Percentiles rank a stretch among this genome's conserved stretches.
phyloP scores from a whole-genome alignment of 2,113 vertebrate species.

The Cyphomyrus discorhynchus region DNA sequence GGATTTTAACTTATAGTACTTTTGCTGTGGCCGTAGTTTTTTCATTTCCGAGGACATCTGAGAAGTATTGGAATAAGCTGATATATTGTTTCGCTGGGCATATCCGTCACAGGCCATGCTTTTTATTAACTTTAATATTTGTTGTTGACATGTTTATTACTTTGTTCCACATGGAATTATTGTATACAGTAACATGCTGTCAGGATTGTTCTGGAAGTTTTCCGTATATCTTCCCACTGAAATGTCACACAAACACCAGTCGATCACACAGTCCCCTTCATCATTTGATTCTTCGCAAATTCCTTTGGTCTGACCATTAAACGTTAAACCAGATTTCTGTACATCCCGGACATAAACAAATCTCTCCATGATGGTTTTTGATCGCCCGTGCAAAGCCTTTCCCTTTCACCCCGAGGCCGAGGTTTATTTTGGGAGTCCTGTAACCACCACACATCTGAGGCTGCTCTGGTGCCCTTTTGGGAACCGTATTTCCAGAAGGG shows the following conservation, averaged over 20 bases:
- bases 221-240: slow-evolving; percentile 6
- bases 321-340: slow-evolving; percentile 33
- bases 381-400: slow-evolving; percentile 39
- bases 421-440: slow-evolving; percentile 62
- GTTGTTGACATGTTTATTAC: slow-evolving; percentile 8
- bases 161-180: not conserved
- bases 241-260: slow-evolving; percentile 16
- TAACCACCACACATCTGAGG: slow-evolving; percentile 51
- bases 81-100: not conserved
- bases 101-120: not conserved
- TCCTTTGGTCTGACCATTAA: slow-evolving; percentile 20
- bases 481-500: slow-evolving; percentile 46
- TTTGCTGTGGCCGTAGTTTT: not conserved
- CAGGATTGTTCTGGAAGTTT: not conserved
- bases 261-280: slow-evolving; percentile 15
- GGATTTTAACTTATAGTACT: not conserved
- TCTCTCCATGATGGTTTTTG: slow-evolving; percentile 31
- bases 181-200: not conserved
- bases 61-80: not conserved
- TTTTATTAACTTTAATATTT: slow-evolving; percentile 7
- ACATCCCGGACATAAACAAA: slow-evolving; percentile 45
- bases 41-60: not conserved
- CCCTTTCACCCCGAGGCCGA: slow-evolving; percentile 46
- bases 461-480: slow-evolving; percentile 36
- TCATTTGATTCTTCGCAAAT: slow-evolving; percentile 18